Conservation (phyloP, 1,140 invertebrate species). For the Araneus ventricosus region DNA sequence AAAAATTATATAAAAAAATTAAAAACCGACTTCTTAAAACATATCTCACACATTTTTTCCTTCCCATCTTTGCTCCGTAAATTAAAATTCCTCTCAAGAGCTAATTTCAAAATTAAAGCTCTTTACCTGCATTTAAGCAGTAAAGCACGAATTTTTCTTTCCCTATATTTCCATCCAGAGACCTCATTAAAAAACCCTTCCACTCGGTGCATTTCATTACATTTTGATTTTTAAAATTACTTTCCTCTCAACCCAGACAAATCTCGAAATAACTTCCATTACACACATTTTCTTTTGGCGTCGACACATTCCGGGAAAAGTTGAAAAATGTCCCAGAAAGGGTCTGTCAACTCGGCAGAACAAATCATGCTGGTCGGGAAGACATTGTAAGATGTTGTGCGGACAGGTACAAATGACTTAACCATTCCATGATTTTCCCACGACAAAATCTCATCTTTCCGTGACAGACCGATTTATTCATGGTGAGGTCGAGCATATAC, state of each 20-base stretch:
- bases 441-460: slow-evolving; percentile 42
- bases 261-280: background rate
- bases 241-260: background rate
- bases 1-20: background rate
- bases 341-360: background rate
- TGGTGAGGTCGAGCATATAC: background rate
- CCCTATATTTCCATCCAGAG: no score
- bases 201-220: background rate
- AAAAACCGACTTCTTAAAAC: no score
- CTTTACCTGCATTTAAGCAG: no score
- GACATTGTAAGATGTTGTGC: background rate
- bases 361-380: slow-evolving; percentile 9
- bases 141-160: no score
- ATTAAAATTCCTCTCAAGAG: no score
- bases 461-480: slow-evolving; percentile 59
- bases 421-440: slow-evolving; percentile 46
- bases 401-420: slow-evolving; percentile 63
- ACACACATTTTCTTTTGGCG: background rate
- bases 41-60: no score
- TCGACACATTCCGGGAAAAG: background rate
- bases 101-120: no score
- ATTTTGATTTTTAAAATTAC: background rate
- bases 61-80: no score
- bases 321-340: background rate
- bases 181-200: background rate